These are phyloP conservation scores for Lysiphlebus fabarum DNA, from an alignment of 1,140 invertebrate genomes.

Conservation along the genomic window DNA sequence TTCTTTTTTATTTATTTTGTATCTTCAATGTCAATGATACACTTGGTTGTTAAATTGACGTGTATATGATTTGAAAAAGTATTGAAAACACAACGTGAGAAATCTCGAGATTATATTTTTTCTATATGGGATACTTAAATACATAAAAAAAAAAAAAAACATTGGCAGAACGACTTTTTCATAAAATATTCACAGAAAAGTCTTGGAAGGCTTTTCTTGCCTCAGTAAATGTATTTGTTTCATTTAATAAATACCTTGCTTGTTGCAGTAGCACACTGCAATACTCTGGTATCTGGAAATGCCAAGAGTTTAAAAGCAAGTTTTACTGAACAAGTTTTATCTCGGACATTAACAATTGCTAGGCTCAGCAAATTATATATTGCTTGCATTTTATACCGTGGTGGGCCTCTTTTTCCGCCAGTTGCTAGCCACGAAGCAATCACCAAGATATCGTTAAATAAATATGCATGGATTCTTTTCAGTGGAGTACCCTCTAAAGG, in stretches of 20 bases:
- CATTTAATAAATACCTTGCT: conserved; percentile 61
- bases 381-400: conserved; percentile 84
- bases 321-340: conserved; percentile 79
- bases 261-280: conserved; percentile 82
- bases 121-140: too few relatives aligned
- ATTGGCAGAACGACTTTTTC: too few relatives aligned
- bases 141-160: too few relatives aligned
- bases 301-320: conserved; percentile 92
- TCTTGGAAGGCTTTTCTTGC: too few relatives aligned
- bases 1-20: too few relatives aligned
- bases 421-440: conserved; percentile 58
- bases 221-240: too few relatives aligned
- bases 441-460: conserved; percentile 85
- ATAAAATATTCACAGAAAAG: too few relatives aligned
- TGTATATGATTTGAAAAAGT: too few relatives aligned
- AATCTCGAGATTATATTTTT: too few relatives aligned
- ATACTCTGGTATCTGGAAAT: conserved; percentile 89
- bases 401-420: conserved; percentile 66
- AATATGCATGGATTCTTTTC: conserved; percentile 86
- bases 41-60: too few relatives aligned
- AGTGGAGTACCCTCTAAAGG: conserved; percentile 80
- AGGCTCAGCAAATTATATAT: conserved; percentile 89
- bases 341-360: conserved; percentile 92
- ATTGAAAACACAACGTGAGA: too few relatives aligned
- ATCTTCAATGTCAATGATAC: too few relatives aligned